Evolutionary conservation across 2,113 vertebrate genomes (phyloP), one percentile per base, ranked within the genome.

Genomic region (Apodemus sylvaticus): DNA sequence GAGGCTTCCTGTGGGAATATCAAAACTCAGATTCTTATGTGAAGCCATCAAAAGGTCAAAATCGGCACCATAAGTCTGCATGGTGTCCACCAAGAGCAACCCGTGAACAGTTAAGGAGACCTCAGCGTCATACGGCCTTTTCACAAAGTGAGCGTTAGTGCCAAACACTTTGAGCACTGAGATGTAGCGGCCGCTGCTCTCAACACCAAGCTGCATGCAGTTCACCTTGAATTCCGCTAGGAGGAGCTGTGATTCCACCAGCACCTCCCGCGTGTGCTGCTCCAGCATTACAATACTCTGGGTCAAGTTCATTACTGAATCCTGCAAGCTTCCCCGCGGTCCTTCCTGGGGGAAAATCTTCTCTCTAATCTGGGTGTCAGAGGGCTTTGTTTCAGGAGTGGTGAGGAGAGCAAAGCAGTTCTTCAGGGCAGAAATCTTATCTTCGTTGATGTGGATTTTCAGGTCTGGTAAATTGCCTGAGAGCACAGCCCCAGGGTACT

Each of bases 1-100:
- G 55, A 99, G 99, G 96, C 99, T 99, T 78, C 99, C 99, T 0
- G 99, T 99, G 31, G 99, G 99, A 87, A 99, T 98, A 94, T 99
- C 99, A 94, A 99, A 99, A 95, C 99, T 99, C 94, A 99, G 98
- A 95, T 99, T 99, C 97, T 99, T 99, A 97, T 99, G 99, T 53
- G 99, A 99, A 81, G 99, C 99, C 98, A 99, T 99, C 96, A 99
- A 93, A 82, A 99, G 99, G 97, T 99, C 99, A 97, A 99, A 99
- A 97, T 99, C 99, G 34, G 99, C 98, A 36, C 99, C 99, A 0
- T 99, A 99, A 0, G 99, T 99, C 97, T 99, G 99, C 97, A 99
- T 98, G 1, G 99, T 99, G 95, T 99, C 99, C 55, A 99, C 99
- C 89, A 99, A 98, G 6, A 99, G 98, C 66, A 99, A 98, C 3